Conservation (phyloP, 2,113 vertebrate species). For the Hiodon alosoides region DNA sequence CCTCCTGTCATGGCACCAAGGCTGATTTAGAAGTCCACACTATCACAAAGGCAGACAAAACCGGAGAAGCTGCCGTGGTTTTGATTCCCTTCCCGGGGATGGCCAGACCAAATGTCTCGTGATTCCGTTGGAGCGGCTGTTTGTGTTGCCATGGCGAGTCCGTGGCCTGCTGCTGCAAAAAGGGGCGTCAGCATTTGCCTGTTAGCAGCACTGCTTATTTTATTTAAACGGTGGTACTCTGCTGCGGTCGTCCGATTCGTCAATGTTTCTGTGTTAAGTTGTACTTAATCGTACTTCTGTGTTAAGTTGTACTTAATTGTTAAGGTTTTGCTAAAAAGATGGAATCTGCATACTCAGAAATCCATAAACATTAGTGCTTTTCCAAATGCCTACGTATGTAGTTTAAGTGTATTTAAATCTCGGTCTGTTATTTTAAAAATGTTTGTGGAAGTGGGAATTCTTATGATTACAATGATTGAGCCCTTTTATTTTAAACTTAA, state of each 20-base stretch:
- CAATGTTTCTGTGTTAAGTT: background rate
- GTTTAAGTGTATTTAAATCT: too few species aligned
- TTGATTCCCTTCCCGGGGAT: background rate
- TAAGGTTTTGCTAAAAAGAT: background rate
- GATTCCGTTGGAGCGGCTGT: conserved; percentile 1
- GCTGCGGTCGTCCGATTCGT: background rate
- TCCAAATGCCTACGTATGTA: background rate
- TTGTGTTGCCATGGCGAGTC: background rate
- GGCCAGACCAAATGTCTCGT: background rate
- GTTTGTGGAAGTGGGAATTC: too few species aligned
- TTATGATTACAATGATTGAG: too few species aligned
- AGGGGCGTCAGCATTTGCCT: too few species aligned
- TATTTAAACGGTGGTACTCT: background rate
- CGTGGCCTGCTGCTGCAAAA: too few species aligned
- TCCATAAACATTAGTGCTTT: background rate
- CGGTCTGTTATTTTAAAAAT: too few species aligned
- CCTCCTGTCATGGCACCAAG: conserved; percentile 53
- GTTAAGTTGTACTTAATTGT: conserved; percentile 1
- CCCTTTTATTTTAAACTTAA: too few species aligned
- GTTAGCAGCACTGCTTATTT: too few species aligned
- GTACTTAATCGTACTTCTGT: background rate
- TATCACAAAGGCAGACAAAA: conserved; percentile 34
- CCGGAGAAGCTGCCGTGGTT: background rate
- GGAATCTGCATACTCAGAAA: background rate
- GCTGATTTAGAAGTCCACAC: conserved; percentile 51